These are phyloP conservation scores for Leistus spinibarbis DNA, from an alignment of 2,888 invertebrate species.

Conservation along the genomic window DNA sequence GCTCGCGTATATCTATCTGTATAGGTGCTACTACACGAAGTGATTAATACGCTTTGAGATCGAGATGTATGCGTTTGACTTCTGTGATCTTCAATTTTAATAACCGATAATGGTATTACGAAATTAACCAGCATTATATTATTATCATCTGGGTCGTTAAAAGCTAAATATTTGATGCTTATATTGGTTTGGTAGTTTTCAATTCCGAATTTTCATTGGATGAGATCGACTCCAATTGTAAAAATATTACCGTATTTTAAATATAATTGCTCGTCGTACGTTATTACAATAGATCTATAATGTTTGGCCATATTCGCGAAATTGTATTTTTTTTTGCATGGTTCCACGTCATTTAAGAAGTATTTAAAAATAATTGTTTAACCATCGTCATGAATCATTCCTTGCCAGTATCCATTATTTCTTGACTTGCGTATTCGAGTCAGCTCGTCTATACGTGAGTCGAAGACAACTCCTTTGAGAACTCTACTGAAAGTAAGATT, in stretches of 20 bases:
- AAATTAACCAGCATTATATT: background rate
- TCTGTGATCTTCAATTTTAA: slow-evolving; percentile 25
- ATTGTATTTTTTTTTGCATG: too few species aligned
- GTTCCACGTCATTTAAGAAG: too few species aligned
- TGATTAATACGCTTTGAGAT: slow-evolving; percentile 32
- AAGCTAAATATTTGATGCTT: background rate
- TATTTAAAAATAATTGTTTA: too few species aligned
- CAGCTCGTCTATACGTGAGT: slow-evolving; percentile 27
- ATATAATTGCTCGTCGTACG: too few species aligned
- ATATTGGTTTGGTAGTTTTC: background rate
- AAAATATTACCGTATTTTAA: too few species aligned
- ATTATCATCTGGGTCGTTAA: background rate
- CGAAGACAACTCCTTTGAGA: slow-evolving; percentile 8
- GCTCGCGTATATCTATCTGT: background rate
- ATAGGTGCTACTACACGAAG: slow-evolving; percentile 17
- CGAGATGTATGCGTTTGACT: slow-evolving; percentile 31
- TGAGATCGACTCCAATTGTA: too few species aligned
- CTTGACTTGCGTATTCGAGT: slow-evolving; percentile 27
- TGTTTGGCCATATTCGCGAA: too few species aligned
- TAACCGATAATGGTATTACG: background rate
- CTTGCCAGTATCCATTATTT: background rate
- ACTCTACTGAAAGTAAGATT: slow-evolving; percentile 26
- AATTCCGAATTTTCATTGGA: too few species aligned
- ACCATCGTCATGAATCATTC: background rate
- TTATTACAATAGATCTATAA: too few species aligned